Percentiles rank a stretch among this genome's conserved stretches.
Conservation (phyloP, 2,113 vertebrate species). For the Glaucomys volans region DNA sequence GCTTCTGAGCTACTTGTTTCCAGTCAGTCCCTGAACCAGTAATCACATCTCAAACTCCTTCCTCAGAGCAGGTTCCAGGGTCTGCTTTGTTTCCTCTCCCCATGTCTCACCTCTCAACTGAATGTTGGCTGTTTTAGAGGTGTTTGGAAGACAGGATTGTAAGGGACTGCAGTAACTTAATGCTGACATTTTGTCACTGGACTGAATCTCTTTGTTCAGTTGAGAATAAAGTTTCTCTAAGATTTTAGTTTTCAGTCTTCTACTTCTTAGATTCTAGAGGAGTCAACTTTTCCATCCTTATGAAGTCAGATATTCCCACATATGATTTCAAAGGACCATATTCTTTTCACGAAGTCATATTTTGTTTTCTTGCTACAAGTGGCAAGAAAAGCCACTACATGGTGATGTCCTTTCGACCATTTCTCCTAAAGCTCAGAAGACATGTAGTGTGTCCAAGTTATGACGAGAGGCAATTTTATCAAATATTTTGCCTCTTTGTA, state of each 20-base stretch:
- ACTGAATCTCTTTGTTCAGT: not conserved
- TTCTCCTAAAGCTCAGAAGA: not conserved
- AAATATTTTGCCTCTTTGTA: not conserved
- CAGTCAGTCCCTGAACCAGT: not conserved
- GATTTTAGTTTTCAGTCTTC: constrained; percentile 40
- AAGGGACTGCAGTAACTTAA: not conserved
- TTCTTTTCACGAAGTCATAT: constrained; percentile 24
- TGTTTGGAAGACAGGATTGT: not conserved
- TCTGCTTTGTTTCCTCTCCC: not conserved
- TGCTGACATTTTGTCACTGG: not conserved
- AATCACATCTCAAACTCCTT: not conserved
- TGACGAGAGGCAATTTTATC: not conserved
- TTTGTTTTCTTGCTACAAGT: not conserved
- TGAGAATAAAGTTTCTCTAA: not conserved
- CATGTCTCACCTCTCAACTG: not conserved
- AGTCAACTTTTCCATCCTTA: not conserved
- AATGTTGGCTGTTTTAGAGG: not conserved
- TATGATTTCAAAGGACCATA: not conserved
- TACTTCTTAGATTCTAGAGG: not conserved
- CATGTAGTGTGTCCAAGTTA: not conserved
- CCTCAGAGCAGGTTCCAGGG: not conserved
- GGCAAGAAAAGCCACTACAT: not conserved
- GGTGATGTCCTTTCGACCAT: not conserved
- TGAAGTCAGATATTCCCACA: not conserved
- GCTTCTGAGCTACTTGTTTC: not conserved